A percentile compares a stretch with the other conserved stretches of the same genome.
Conservation (phyloP, 2,113 vertebrate genomes). For the Rhizomys pruinosus region DNA sequence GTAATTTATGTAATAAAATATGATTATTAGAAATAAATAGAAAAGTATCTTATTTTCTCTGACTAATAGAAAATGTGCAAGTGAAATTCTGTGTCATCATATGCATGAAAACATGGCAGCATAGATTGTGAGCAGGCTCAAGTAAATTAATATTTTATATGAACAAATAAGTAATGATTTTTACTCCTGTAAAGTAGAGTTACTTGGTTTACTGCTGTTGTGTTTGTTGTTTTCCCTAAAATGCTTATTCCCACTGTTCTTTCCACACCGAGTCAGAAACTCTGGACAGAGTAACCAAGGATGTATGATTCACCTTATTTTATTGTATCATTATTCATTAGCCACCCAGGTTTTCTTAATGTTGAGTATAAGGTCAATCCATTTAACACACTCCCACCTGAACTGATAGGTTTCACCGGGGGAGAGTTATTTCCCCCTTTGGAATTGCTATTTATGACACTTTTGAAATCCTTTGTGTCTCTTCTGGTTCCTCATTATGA, state of each 20-base stretch:
- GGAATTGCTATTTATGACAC: background rate
- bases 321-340: background rate
- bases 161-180: background rate
- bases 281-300: rapidly evolving
- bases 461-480: background rate
- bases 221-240: background rate
- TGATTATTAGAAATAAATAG: background rate
- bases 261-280: background rate
- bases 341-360: background rate
- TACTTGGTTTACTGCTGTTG: background rate
- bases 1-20: background rate
- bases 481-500: background rate
- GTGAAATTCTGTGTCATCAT: background rate
- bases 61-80: background rate
- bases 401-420: background rate
- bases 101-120: background rate
- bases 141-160: background rate
- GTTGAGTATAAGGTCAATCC: background rate
- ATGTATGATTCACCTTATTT: background rate
- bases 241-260: background rate
- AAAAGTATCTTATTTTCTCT: no score
- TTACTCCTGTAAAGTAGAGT: background rate
- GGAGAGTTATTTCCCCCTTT: background rate
- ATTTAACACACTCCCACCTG: no score
- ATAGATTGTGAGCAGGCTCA: background rate